Evolutionary conservation across 2,113 vertebrate species (phyloP), one percentile per base, ranked within the genome.

Genomic region (Tachysurus fulvidraco): DNA sequence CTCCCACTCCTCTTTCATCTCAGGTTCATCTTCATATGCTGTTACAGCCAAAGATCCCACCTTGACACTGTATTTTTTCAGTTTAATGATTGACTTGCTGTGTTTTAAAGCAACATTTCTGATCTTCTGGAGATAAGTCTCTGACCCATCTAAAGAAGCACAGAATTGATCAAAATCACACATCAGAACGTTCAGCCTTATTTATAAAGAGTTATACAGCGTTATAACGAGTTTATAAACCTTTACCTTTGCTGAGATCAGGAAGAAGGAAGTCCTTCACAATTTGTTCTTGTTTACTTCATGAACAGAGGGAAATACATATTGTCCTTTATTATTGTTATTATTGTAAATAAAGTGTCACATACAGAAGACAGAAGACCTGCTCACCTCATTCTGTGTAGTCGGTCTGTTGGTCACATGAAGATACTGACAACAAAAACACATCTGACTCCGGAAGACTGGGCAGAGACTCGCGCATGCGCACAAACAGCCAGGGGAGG

Each of bases 21-120:
- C 36, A 46, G 30, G 0, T 0, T 28, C 4, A 0, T 16, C 36
- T 0, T 4, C 54, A 73, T 91, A 92, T 13, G 85, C 69, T 1
- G 90, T 93, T 82, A 87, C 77, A 0, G 83, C 19, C 0, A 92
- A n/a, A 5, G 7, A 5, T 74, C 64, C 89, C 5, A 89, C 11
- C 0, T 0, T 90, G 57, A 62, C 62, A 0, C 0, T 80, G 30
- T 55, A 60, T 3, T 28, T 84, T 44, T 84, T 59, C 4, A 84
- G 55, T 14, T n/a, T 1, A 25, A 76, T 25, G 12, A 19, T 0
- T n/a, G 54, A 23, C 11, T 3, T 0, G 0, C 14, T 2, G 62
- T 60, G n/a, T 7, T 21, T 50, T 0, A 0, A 4, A 19, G 6
- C 69, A 25, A 57, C 83, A 4, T 2, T n/a, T 1, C 52, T 44